Percentiles rank a stretch among this genome's conserved stretches.
Evolutionary conservation across 2,113 vertebrate genomes (phyloP).

Genomic region (Burhinus oedicnemus): DNA sequence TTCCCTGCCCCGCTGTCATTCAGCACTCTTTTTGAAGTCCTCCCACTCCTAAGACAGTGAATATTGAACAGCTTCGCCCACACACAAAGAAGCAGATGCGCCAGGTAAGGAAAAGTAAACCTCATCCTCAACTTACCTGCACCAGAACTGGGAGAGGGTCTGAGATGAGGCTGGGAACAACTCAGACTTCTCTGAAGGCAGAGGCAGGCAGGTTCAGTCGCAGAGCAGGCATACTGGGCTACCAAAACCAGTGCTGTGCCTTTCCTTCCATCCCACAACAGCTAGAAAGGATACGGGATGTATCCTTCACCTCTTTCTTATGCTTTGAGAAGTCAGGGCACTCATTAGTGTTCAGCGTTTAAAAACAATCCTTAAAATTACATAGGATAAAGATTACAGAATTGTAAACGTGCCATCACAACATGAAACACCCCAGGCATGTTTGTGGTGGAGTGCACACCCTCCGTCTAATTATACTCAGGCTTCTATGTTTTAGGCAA

Average conservation of each 20-base stretch:
- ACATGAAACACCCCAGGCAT: background rate
- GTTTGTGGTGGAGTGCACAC: constrained; percentile 21
- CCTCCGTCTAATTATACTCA: constrained; percentile 30
- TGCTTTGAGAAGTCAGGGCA: background rate
- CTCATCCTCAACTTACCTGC: background rate
- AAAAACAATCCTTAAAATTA: constrained; percentile 41
- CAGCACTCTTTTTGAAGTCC: background rate
- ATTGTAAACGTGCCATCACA: constrained; percentile 23
- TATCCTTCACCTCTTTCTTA: background rate
- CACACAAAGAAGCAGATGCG: background rate
- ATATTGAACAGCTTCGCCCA: background rate
- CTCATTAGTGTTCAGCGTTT: background rate
- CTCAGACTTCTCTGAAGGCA: background rate
- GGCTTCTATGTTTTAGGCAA: constrained; percentile 25
- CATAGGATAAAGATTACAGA: background rate
- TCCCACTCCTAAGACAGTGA: background rate
- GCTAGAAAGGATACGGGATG: background rate
- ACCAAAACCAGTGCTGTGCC: background rate
- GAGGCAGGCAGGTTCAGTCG: background rate
- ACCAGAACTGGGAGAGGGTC: background rate
- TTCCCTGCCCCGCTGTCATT: background rate
- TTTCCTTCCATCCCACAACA: background rate
- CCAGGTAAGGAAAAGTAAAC: background rate
- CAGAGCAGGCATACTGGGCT: background rate
- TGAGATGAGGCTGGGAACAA: background rate